A percentile compares a stretch with the other conserved stretches of the same genome.
These are phyloP conservation scores for Chaenogobius annularis DNA, from an alignment of 2,113 vertebrate genomes.

Conservation along the genomic window DNA sequence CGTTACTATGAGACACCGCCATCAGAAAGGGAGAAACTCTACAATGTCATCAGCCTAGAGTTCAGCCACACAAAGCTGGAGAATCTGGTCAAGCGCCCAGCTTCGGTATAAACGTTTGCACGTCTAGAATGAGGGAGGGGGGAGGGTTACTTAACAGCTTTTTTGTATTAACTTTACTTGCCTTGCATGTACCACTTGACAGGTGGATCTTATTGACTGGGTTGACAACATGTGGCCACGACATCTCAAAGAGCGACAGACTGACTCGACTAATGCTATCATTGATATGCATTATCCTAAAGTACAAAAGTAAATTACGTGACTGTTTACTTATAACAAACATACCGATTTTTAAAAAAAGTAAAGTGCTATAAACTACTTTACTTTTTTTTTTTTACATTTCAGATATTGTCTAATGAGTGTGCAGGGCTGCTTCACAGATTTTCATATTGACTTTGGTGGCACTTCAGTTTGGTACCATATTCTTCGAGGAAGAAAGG, in stretches of 20 bases:
- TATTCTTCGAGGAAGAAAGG: constrained; percentile 95
- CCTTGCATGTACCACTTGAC: constrained; percentile 15
- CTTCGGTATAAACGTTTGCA: constrained; percentile 79
- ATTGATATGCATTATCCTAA: constrained; percentile 99
- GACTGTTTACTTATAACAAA: neutral
- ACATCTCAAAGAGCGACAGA: constrained; percentile 95
- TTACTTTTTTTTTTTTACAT: neutral
- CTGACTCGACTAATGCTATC: constrained; percentile 95
- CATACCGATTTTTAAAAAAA: neutral
- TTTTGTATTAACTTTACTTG: neutral
- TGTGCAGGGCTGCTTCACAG: constrained; percentile 97
- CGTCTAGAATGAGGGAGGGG: neutral
- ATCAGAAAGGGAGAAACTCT: constrained; percentile 92
- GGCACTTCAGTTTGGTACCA: constrained; percentile 99
- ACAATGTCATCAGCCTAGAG: constrained; percentile 98
- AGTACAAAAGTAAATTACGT: constrained; percentile 90
- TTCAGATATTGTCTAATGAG: constrained; percentile 97
- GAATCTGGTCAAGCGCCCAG: constrained; percentile 93
- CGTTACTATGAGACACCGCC: constrained; percentile 95
- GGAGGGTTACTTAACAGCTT: neutral
- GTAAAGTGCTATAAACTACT: neutral
- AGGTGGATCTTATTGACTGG: constrained; percentile 99
- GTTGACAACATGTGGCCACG: constrained; percentile 99
- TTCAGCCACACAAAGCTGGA: constrained; percentile 97
- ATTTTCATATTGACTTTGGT: constrained; percentile 98